Evolutionary conservation across 1,140 invertebrate genomes (phyloP), one percentile per base, ranked within the genome.

Genomic region (Chionoecetes opilio): DNA sequence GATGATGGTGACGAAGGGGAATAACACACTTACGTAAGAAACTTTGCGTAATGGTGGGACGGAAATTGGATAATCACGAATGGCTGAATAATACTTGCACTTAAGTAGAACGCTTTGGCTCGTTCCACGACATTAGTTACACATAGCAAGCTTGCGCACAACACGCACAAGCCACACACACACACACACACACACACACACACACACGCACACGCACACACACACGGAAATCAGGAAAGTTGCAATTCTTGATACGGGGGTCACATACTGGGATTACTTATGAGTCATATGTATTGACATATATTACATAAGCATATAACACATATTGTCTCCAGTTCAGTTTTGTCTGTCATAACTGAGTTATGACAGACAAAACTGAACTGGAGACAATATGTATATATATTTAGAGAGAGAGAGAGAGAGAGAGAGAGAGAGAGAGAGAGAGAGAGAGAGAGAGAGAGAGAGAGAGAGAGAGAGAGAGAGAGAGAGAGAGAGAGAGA

Each of bases 361-460:
- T n/a, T n/a, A n/a, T n/a, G n/a, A n/a, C n/a, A n/a, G n/a, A n/a
- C n/a, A n/a, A n/a, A n/a, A n/a, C n/a, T n/a, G n/a, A n/a, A n/a
- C 26, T 89, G 37, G 31, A 89, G 17, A 31, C 17, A 37, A 26
- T 5, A 5, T 35, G 3, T 31, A 35, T 26, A 88, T 11, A 88
- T n/a, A 21, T 5, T 8, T 5, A 84, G 82, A 84, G 82, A 84
- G 82, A 84, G 82, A 84, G 82, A 84, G 82, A 84, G 82, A 84
- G 82, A 84, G 82, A 84, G 82, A 84, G 82, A 84, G 82, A 84
- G 82, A 84, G 82, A 84, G 82, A 84, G 82, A 84, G 82, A 84
- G 82, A 84, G 82, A 84, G 26, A 84, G 82, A 84, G 26, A 8
- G 3, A 84, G 3, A 84, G 26, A 8, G 82, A 3, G 26, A 84